Base-by-base conservation (phyloP, 2,797 vertebrate species). In the Peromyscus nudipes region DNA sequence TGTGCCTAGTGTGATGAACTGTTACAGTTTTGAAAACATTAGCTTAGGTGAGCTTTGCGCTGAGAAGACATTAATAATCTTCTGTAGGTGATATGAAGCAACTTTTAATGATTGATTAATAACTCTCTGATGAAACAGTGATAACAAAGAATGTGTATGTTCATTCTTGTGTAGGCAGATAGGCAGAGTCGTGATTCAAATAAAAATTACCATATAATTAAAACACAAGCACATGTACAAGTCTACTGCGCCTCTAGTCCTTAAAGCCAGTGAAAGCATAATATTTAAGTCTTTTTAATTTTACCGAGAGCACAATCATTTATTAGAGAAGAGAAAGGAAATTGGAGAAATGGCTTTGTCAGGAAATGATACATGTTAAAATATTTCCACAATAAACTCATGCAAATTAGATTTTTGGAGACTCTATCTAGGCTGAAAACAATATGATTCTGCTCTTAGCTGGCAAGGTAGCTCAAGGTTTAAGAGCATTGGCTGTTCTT, bases 1-100 rank as follows among this genome's bases (percentile, higher is more conserved):
- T 99, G 99, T 99, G 99, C 99, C 99, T 99, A 99, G 99, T 99
- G 99, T 99, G 99, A 99, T 99, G 99, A 99, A 99, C 99, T 99
- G 99, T 99, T 99, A 99, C 99, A 98, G 98, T 98, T 99, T 98
- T 98, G 98, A 99, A 98, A 98, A 98, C 98, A 99, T 99, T 99
- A 99, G 99, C 99, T 99, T 99, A 99, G 99, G 99, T 99, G 99
- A 99, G 99, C 98, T 99, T 98, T 98, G 98, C 98, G 97, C 98
- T 96, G 98, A 97, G 97, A 98, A 98, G 97, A 97, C 98, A 98
- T 98, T 98, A 98, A 98, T 98, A 99, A 98, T 98, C 97, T 96
- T 98, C 98, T 98, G 97, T 92, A 91, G 96, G 97, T 25, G 83
- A 98, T 98, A 98, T 98, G 98, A 98, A 98, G 96, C 98, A 98